phyloP scores from a whole-genome alignment of 2,113 vertebrate species.

The Tupaia chinensis region DNA sequence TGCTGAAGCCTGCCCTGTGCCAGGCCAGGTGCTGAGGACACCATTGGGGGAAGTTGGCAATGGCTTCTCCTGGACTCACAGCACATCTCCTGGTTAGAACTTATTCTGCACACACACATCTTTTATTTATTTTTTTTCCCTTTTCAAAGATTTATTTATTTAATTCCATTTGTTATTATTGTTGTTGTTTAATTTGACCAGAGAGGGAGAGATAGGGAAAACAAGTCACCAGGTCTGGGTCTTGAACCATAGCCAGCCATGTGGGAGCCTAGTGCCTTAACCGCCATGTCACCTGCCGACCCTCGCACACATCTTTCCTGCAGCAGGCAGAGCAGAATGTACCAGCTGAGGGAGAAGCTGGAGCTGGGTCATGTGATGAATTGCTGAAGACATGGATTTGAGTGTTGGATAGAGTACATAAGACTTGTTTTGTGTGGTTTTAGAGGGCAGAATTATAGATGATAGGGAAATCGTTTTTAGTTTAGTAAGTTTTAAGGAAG shows the following conservation, averaged over 20 bases:
- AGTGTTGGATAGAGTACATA: not conserved
- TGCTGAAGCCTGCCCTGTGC: not conserved
- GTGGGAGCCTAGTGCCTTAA: too few species aligned
- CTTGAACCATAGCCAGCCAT: too few species aligned
- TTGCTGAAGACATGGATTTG: too few species aligned
- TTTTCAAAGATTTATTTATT: too few species aligned
- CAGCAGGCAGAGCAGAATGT: accelerated
- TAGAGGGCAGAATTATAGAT: not conserved
- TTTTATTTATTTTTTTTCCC: too few species aligned
- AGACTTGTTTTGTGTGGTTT: not conserved
- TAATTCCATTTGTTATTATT: too few species aligned
- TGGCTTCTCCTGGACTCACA: not conserved
- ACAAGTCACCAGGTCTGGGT: too few species aligned
- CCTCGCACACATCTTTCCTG: too few species aligned
- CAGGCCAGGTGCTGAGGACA: not conserved
- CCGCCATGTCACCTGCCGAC: too few species aligned
- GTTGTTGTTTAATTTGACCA: too few species aligned
- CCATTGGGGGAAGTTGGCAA: not conserved
- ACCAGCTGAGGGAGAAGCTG: accelerated
- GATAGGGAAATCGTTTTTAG: not conserved
- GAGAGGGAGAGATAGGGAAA: too few species aligned
- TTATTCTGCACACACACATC: not conserved
- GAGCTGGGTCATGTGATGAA: accelerated
- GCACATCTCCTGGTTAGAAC: not conserved
- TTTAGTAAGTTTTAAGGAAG: not conserved